phyloP scores from a whole-genome alignment of 2,797 vertebrate species.

The Rallus crepitans region DNA sequence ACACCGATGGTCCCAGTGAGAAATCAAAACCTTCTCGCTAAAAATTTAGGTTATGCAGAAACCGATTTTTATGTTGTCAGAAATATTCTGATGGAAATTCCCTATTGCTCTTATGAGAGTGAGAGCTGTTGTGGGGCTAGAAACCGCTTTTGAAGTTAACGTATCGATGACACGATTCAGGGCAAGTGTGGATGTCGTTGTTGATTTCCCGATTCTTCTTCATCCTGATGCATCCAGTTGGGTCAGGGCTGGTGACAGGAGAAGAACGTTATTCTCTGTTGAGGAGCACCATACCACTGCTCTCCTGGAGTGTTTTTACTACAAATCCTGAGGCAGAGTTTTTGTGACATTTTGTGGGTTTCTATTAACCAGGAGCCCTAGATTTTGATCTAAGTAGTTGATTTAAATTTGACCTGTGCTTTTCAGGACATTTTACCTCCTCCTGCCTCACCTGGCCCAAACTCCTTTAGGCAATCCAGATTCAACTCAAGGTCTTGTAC shows the following conservation, averaged over 20 bases:
- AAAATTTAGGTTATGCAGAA: background rate
- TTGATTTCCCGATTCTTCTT: background rate
- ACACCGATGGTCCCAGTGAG: background rate
- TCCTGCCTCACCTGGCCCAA: background rate
- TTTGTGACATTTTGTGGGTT: background rate
- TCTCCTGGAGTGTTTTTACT: background rate
- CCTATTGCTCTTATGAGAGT: background rate
- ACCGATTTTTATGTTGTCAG: background rate
- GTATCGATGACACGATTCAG: background rate
- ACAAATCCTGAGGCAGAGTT: rapidly evolving
- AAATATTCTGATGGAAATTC: constrained; percentile 1
- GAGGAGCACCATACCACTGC: background rate
- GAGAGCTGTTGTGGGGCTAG: background rate
- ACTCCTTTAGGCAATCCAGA: background rate
- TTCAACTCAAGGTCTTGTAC: background rate
- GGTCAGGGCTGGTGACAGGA: background rate
- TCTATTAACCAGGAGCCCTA: background rate
- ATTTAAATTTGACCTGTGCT: background rate
- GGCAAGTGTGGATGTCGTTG: background rate
- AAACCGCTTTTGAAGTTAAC: background rate
- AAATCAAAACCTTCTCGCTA: background rate
- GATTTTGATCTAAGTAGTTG: background rate
- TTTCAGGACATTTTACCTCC: background rate
- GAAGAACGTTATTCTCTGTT: background rate
- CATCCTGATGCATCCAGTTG: background rate